Conservation (phyloP, 2,888 invertebrate species). For the Gandaritis pyraliata region DNA sequence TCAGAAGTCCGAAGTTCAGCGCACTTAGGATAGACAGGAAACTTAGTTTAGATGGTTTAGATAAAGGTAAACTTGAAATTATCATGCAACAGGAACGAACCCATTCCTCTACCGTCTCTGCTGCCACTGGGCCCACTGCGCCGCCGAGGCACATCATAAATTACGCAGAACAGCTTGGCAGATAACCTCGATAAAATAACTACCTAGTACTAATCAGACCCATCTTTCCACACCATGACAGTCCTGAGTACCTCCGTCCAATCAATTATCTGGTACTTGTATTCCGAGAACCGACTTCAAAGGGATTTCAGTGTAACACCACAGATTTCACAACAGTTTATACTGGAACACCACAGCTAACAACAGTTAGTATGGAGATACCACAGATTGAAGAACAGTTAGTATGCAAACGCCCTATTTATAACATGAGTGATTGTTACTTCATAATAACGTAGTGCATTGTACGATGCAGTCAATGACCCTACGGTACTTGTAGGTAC, state of each 20-base stretch:
- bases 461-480: conserved; percentile 44
- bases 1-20: too few species aligned
- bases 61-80: too few species aligned
- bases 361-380: conserved; percentile 11
- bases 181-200: not conserved
- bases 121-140: too few species aligned
- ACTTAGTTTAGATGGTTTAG: too few species aligned
- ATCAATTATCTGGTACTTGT: conserved; percentile 30
- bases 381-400: conserved; percentile 22
- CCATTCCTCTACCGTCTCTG: too few species aligned
- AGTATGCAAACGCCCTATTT: conserved; percentile 31
- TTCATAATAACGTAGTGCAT: conserved; percentile 39
- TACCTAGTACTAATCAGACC: not conserved
- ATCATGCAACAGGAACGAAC: too few species aligned
- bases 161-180: not conserved
- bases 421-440: conserved; percentile 29
- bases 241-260: conserved; percentile 6
- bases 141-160: not conserved
- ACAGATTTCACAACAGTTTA: conserved; percentile 16
- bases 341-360: conserved; percentile 16
- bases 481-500: conserved; percentile 12
- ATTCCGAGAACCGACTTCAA: conserved; percentile 48
- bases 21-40: too few species aligned
- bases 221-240: conserved; percentile 3
- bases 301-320: conserved; percentile 41